A percentile compares a stretch with the other conserved stretches of the same genome.
phyloP scores from a whole-genome alignment of 2,888 invertebrate genomes.

The Napeogenes sylphis region DNA sequence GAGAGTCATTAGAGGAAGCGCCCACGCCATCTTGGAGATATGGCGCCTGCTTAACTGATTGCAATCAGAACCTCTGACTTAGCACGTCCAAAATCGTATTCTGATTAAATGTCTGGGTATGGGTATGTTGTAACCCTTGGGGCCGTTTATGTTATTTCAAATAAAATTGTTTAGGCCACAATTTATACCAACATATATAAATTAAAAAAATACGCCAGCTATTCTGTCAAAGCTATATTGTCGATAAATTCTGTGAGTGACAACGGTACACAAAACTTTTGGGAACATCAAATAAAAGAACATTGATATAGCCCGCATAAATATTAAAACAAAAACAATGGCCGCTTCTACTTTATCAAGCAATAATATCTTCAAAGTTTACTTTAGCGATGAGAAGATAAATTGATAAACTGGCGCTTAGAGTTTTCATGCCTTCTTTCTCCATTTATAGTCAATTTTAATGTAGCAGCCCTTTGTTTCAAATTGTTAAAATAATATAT shows the following conservation, averaged over 20 bases:
- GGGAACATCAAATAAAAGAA: constrained; percentile 1
- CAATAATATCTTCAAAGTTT: constrained; percentile 1
- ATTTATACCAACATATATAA: no score
- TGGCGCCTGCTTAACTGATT: constrained; percentile 66
- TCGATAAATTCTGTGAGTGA: neutral
- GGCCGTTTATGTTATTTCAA: neutral
- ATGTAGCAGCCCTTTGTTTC: no score
- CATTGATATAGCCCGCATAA: constrained; percentile 1
- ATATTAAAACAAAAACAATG: constrained; percentile 4
- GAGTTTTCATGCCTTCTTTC: no score
- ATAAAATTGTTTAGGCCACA: neutral
- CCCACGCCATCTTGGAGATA: constrained; percentile 49
- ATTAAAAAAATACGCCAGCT: neutral
- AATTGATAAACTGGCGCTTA: no score
- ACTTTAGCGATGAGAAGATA: neutral
- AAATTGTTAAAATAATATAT: no score
- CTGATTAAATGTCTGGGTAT: neutral
- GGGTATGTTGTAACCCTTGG: neutral
- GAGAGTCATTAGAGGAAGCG: constrained; percentile 61
- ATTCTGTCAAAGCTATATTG: neutral
- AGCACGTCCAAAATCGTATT: constrained; percentile 27
- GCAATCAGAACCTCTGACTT: constrained; percentile 55
- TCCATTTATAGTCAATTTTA: no score
- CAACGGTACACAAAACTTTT: neutral
- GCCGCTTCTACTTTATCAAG: neutral